Base-by-base conservation (phyloP, 2,888 invertebrate genomes). In the Phyto melanocephala region DNA sequence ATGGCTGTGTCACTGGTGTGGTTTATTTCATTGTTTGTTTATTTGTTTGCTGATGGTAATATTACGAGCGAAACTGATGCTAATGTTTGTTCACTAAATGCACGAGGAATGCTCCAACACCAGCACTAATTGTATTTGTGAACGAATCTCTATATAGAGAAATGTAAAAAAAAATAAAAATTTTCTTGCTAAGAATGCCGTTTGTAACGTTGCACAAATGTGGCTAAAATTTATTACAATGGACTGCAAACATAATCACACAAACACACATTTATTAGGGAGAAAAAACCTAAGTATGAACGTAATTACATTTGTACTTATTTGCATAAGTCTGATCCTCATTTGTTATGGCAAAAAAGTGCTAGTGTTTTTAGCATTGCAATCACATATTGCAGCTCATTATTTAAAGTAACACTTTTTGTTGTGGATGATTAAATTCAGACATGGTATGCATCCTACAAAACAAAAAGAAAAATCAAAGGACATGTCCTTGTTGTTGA, bases 1-100 rank as follows among this genome's bases (percentile, higher is more conserved):
- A 63, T 80, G 75, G 56, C 77, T 80, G 54, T 80, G 75, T 76
- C 80, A 70, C 63, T 67, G 50, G 6, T 58, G 6, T 58, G 63
- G 40, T 45, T 67, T 72, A 67, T 78, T 68, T 35, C 10, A 54
- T n/a, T 65, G 62, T 78, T 60, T 54, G 33, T 63, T 60, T 54
- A 20, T 63, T 54, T 28, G 28, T 28, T 52, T 60, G 33, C 20
- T 20, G 17, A 56, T 52, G 65, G 33, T 63, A 42, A 40, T 50
- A 28, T 28, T 28, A 54, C n/a, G 28, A 52, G 8, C 15, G 45
- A 7, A 58, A 58, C 60, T 58, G 37, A 20, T 17, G 47, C 42
- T 63, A 17, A 28, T 28, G 28, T 2, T 63, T 65, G 35, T 22
- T 35, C 5, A 20, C 33, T 28, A 63, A 28, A 15, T 15, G 8